phyloP scores from a whole-genome alignment of 35 echinoderm and acorn worm species.

The Patiria miniata region DNA sequence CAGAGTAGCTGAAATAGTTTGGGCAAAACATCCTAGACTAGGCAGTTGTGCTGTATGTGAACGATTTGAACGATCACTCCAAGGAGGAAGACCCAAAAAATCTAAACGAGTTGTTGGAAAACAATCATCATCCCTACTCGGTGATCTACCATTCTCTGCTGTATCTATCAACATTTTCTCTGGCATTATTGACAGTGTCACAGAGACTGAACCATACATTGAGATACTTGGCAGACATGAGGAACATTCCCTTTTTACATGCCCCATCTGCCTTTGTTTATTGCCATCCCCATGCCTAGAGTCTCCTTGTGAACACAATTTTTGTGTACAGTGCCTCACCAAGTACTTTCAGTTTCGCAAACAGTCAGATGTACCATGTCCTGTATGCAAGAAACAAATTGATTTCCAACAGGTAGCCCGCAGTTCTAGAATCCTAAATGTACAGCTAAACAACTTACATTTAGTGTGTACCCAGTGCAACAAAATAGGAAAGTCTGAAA shows the following conservation, averaged over 20 bases:
- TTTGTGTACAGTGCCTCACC: not conserved
- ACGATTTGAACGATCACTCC: not conserved
- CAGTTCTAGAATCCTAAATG: not conserved
- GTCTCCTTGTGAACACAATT: not conserved
- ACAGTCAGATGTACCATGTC: not conserved
- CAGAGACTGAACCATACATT: not conserved
- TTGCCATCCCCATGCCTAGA: not conserved
- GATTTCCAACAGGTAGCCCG: not conserved
- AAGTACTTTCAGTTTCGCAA: not conserved
- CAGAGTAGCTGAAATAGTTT: not conserved
- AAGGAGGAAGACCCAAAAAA: not conserved
- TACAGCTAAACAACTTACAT: not conserved
- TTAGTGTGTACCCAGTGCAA: not conserved
- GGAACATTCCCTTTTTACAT: not conserved
- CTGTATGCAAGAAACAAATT: not conserved
- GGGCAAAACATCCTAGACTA: not conserved
- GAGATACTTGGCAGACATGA: not conserved
- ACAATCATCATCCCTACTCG: not conserved
- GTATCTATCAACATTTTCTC: not conserved
- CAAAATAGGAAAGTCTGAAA: not conserved
- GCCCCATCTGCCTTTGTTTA: conserved; percentile 1
- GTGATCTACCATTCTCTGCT: not conserved
- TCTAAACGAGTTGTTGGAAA: not conserved
- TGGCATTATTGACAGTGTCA: not conserved
- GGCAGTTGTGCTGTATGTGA: not conserved